These are phyloP conservation scores for Toxotes chatareus DNA, from an alignment of 2,113 vertebrate species.

Conservation along the genomic window DNA sequence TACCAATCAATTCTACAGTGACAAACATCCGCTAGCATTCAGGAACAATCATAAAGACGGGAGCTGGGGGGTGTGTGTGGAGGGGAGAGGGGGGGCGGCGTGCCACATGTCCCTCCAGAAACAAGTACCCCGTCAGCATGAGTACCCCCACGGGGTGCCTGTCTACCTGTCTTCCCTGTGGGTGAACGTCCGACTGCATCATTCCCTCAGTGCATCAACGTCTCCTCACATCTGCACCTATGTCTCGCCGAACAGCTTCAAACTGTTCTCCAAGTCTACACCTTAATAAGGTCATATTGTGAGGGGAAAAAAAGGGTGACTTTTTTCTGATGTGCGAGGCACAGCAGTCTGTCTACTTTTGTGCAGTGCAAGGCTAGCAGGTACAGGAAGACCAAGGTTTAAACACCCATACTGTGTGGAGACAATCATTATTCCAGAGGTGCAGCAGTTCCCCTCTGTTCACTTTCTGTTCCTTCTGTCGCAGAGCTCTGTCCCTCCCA, in stretches of 20 bases:
- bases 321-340: constrained; percentile 17
- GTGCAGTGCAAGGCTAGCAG: constrained; percentile 19
- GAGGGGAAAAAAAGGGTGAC: constrained; percentile 5
- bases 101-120: constrained; percentile 43
- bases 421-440: constrained; percentile 32
- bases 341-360: constrained; percentile 26
- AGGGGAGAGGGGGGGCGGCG: constrained; percentile 9
- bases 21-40: constrained; percentile 63
- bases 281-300: constrained; percentile 49
- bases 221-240: constrained; percentile 61
- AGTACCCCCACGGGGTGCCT: constrained; percentile 56
- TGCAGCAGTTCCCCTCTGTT: constrained; percentile 33
- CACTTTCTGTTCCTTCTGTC: constrained; percentile 17
- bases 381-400: constrained; percentile 32
- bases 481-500: constrained; percentile 11
- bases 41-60: constrained; percentile 64
- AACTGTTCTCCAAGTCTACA: constrained; percentile 46
- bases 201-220: constrained; percentile 67
- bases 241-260: constrained; percentile 23
- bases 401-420: constrained; percentile 18
- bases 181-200: constrained; percentile 67
- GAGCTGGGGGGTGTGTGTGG: too few relatives aligned
- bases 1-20: constrained; percentile 65
- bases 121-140: constrained; percentile 50
- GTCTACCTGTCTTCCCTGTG: constrained; percentile 62